Base-by-base conservation (phyloP, 2,113 vertebrate species). In the Artemisiospiza belli region DNA sequence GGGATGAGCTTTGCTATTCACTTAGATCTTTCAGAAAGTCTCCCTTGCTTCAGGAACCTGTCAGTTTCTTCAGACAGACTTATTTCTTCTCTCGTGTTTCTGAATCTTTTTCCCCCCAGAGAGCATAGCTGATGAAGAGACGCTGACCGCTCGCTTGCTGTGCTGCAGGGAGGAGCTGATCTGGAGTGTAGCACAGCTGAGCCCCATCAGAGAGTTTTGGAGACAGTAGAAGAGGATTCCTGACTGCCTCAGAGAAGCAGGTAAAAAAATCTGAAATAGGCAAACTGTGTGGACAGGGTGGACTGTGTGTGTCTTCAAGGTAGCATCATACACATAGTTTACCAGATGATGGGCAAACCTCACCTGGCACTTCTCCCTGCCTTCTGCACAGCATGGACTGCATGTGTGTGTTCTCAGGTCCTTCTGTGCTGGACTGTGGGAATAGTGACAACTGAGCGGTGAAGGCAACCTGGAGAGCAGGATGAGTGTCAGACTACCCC, bases 161-260 rank as follows among this genome's bases (percentile, higher is more conserved):
- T 97, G 97, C 47, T 74, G 64, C 58, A 96, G 92, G 92, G 97
- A 98, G 88, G 94, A 98, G 87, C 95, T 98, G 64, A 96, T 97
- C 41, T 97, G 91, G 95, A 97, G 97, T 7, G 78, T 99, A 66
- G 83, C 97, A 89, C 95, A 94, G 91, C 91, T 98, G 84, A 96
- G 97, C 18, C 98, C 98, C 49, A 84, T 98, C 39, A 22, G 61
- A 44, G 98, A 98, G 83, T 96, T 98, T 83, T 99, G 96, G 97
- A 96, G 77, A 94, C 95, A 54, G 97, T 96, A 91, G 98, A 97
- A 35, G 95, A 77, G 97, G 76, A 84, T 97, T 98, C 92, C 97
- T 98, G 83, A 95, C 94, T 1, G 73, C 96, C 33, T 30, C 43
- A 0, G 97, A 98, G 67, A 98, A 97, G 95, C 51, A 77, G 98